Evolutionary conservation across 2,797 vertebrate genomes (phyloP).

Genomic region (Hydrophis major): DNA sequence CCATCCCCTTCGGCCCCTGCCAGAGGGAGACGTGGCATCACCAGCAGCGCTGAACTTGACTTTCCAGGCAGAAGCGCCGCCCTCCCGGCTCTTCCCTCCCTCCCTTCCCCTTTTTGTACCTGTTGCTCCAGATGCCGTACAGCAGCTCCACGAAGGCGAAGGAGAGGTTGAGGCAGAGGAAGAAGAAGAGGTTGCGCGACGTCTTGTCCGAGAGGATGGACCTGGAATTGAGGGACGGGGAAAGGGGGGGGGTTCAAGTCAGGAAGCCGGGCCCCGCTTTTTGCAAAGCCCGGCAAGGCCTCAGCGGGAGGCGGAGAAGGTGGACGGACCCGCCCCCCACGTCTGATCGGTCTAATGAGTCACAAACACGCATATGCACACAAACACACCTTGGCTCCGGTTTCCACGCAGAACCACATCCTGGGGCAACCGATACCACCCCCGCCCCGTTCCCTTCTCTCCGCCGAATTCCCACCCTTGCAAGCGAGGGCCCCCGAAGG

Average conservation of each 20-base stretch:
- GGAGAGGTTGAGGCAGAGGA: slow-evolving; percentile 92
- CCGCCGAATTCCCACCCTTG: not conserved
- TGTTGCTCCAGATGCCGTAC: slow-evolving; percentile 98
- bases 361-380: not conserved
- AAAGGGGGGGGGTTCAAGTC: too few species aligned
- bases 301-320: not conserved
- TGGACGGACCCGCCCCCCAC: too few species aligned
- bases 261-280: too few species aligned
- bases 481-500: not conserved
- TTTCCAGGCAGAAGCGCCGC: not conserved
- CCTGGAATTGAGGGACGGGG: slow-evolving; percentile 62
- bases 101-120: slow-evolving; percentile 69
- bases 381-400: too few species aligned
- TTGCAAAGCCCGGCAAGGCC: not conserved
- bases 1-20: not conserved
- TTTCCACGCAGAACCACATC: not conserved
- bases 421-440: not conserved
- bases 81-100: not conserved
- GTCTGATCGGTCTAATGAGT: not conserved
- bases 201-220: slow-evolving; percentile 94
- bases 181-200: slow-evolving; percentile 93
- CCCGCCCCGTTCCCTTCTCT: not conserved
- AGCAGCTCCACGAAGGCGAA: slow-evolving; percentile 94
- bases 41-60: not conserved
- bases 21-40: slow-evolving; percentile 56